phyloP scores from a whole-genome alignment of 92 coral and sea anemone genomes.

The Zoanthus solanderi region DNA sequence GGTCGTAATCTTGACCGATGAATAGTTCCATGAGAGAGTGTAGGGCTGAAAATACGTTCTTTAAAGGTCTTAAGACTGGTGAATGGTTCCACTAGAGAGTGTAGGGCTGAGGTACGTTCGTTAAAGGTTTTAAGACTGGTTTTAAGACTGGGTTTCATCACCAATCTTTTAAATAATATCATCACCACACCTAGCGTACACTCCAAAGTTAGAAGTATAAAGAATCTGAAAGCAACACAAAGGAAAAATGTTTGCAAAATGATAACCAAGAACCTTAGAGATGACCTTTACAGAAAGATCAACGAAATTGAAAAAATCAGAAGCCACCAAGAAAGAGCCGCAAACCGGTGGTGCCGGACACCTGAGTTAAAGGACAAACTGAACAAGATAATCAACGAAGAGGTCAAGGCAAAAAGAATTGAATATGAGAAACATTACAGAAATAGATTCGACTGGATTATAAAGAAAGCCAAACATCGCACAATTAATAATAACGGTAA shows the following conservation, averaged over 20 bases:
- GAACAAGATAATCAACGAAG: neutral
- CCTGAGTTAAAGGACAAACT: neutral
- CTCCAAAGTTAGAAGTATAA: neutral
- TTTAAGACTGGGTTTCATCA: neutral
- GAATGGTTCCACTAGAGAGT: no score
- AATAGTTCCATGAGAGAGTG: no score
- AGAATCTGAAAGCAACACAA: neutral
- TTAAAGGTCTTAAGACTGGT: no score
- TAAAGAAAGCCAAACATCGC: conserved; percentile 3
- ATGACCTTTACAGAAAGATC: neutral
- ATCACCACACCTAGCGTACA: neutral
- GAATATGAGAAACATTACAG: neutral
- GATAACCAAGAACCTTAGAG: conserved; percentile 3
- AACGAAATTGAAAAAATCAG: neutral
- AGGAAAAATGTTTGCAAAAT: neutral
- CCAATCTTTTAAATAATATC: neutral
- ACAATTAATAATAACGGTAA: neutral
- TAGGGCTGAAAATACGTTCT: no score
- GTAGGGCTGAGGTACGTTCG: no score
- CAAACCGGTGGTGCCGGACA: neutral
- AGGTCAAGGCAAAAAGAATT: neutral
- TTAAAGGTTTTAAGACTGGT: no score
- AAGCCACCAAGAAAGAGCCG: neutral
- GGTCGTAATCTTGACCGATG: no score
- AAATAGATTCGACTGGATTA: neutral